phyloP scores from a whole-genome alignment of 2,888 invertebrate genomes.

The Caenorhabditis sp. region DNA sequence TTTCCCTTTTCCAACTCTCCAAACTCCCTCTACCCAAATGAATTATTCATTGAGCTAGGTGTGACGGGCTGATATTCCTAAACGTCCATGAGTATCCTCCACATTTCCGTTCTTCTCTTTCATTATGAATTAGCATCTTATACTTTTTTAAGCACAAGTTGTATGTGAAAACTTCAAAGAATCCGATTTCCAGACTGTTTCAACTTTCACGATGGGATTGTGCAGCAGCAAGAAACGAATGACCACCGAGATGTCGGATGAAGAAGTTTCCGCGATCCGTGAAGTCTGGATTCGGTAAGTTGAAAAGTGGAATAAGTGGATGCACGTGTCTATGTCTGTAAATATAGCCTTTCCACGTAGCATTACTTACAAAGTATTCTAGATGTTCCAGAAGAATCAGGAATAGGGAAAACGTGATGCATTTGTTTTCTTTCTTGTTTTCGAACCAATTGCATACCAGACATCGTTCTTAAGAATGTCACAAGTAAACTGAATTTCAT shows the following conservation, averaged over 20 bases:
- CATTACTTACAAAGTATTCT: not conserved
- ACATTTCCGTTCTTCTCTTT: conserved; percentile 44
- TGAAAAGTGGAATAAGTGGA: too few relatives aligned
- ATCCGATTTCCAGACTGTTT: not conserved
- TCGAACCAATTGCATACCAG: conserved; percentile 21
- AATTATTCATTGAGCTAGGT: conserved; percentile 44
- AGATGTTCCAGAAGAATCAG: not conserved
- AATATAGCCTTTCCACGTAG: too few relatives aligned
- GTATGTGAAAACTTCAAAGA: too few relatives aligned
- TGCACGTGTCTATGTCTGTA: too few relatives aligned
- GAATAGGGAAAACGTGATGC: not conserved
- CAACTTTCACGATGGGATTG: conserved; percentile 57
- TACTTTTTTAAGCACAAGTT: not conserved
- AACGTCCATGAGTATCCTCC: conserved; percentile 16
- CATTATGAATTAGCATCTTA: not conserved
- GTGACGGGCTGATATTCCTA: conserved; percentile 29
- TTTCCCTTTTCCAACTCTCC: not conserved
- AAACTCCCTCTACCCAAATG: conserved; percentile 31
- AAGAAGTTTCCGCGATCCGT: conserved; percentile 76
- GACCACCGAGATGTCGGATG: conserved; percentile 74
- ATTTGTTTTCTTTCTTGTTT: not conserved
- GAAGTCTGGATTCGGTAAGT: conserved; percentile 77
- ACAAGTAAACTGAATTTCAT: conserved; percentile 54
- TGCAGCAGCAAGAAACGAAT: conserved; percentile 68
- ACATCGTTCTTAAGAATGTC: conserved; percentile 37